Evolutionary conservation across 1,140 invertebrate genomes (phyloP).

Genomic region (Neodiprion pinetum): DNA sequence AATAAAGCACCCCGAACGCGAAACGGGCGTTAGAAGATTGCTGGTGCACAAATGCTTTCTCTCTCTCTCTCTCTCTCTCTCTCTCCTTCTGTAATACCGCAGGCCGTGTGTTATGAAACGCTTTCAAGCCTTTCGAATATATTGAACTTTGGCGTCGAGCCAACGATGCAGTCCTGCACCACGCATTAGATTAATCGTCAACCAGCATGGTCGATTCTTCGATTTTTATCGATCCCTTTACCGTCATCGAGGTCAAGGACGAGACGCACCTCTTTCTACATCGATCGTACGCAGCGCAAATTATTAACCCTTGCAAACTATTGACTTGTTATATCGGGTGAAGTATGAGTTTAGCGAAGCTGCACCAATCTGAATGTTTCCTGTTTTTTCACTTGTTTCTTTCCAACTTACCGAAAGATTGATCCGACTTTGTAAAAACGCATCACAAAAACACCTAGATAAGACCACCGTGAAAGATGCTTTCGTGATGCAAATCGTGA

Average conservation of each 20-base stretch:
- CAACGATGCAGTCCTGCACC: neutral
- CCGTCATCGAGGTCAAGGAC: neutral
- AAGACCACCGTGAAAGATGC: too few species aligned
- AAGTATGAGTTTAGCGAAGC: too few species aligned
- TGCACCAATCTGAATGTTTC: too few species aligned
- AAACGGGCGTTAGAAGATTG: neutral
- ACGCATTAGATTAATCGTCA: neutral
- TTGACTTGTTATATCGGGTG: too few species aligned
- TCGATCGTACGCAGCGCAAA: neutral
- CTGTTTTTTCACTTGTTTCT: too few species aligned
- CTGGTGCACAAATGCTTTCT: too few species aligned
- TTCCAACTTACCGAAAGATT: too few species aligned
- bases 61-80: too few species aligned
- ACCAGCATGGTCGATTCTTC: neutral
- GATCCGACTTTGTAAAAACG: too few species aligned
- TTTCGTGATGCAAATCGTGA: too few species aligned
- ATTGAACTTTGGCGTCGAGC: conserved; percentile 1
- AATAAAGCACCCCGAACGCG: neutral
- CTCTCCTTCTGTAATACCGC: neutral
- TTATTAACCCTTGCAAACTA: neutral
- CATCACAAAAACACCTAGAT: too few species aligned
- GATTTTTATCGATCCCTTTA: neutral
- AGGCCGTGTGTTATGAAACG: neutral
- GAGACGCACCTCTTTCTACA: neutral
- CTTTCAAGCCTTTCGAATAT: neutral